Evolutionary conservation across 1,140 invertebrate genomes (phyloP), one percentile per base, ranked within the genome.

Genomic region (Drosophila sulfurigaster): DNA sequence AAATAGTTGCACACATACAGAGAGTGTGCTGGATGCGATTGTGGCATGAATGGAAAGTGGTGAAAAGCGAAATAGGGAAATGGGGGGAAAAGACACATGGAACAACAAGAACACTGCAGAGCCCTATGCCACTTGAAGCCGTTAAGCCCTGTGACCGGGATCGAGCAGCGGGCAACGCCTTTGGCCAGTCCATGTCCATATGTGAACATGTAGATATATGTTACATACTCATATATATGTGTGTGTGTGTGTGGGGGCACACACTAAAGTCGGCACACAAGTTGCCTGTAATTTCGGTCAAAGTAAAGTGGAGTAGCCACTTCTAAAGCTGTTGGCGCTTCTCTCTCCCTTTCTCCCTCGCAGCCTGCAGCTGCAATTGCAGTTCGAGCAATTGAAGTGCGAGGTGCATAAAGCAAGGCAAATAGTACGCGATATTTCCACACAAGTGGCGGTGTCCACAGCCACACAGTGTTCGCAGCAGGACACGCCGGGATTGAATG

Each of bases 361-460:
- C 48, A 38, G 8, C 35, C 8, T 38, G 8, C 10, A 38, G 35
- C 35, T 6, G 30, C 30, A 32, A 8, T 32, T 32, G 30, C 30
- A 38, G 35, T 10, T 38, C 7, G 7, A 38, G 8, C 15, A 35
- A 63, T 52, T 48, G 35, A 54, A 45, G 49, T 74, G 75, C 62
- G 56, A 62, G 65, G 43, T 58, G 73, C 63, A 67, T 63, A 68
- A 78, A 68, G 76, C 60, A 63, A 54, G 78, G 65, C 75, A 79
- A 86, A 86, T 81, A 86, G 74, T 80, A 74, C 83, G 76, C 82
- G 79, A 86, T 85, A 81, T 85, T 85, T 67, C 28, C 63, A 72
- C 62, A 78, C 58, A 58, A 80, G 70, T 41, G 62, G 56, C 45
- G n/a, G 54, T 5, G 7, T n/a, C 15, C 30, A 15, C 15, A 13